Percentiles rank a stretch among this genome's conserved stretches.
Evolutionary conservation across 2,888 invertebrate species (phyloP).

Genomic region (Rotaria socialis): DNA sequence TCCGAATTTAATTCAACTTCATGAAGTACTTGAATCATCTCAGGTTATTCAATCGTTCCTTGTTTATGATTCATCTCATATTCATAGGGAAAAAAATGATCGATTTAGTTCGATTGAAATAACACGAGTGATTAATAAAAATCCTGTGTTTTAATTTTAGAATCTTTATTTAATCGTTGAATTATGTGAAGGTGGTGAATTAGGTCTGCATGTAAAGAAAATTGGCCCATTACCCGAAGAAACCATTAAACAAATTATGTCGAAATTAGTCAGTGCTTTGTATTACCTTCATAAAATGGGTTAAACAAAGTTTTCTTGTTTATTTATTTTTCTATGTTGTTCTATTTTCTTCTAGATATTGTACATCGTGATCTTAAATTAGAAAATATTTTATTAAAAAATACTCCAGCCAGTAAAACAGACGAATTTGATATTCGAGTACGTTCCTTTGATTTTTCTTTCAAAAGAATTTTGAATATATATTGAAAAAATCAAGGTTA

Average conservation of each 20-base stretch:
- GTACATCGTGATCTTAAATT: conserved; percentile 59
- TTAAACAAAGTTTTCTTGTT: conserved; percentile 45
- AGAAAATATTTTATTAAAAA: conserved; percentile 61
- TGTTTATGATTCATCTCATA: no score
- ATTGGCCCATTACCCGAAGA: conserved; percentile 54
- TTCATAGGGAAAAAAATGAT: no score
- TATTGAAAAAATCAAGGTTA: conserved; percentile 56
- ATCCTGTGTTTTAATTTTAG: conserved; percentile 49
- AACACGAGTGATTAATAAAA: neutral
- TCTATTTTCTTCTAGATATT: conserved; percentile 52
- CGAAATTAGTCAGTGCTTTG: conserved; percentile 56
- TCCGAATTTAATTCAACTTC: conserved; percentile 64
- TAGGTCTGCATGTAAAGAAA: conserved; percentile 59
- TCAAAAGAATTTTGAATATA: no score
- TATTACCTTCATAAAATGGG: conserved; percentile 59
- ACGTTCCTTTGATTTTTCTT: neutral
- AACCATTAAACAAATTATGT: conserved; percentile 55
- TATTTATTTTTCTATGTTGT: no score
- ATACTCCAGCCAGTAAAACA: conserved; percentile 45
- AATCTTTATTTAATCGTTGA: conserved; percentile 65
- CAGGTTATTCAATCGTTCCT: conserved; percentile 52
- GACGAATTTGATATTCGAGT: conserved; percentile 33
- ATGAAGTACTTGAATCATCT: conserved; percentile 63
- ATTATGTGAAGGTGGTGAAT: conserved; percentile 61
- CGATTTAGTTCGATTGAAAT: neutral